Percentiles rank a stretch among this genome's conserved stretches.
Conservation (phyloP, 1,140 invertebrate genomes). For the Doryteuthis pealeii region DNA sequence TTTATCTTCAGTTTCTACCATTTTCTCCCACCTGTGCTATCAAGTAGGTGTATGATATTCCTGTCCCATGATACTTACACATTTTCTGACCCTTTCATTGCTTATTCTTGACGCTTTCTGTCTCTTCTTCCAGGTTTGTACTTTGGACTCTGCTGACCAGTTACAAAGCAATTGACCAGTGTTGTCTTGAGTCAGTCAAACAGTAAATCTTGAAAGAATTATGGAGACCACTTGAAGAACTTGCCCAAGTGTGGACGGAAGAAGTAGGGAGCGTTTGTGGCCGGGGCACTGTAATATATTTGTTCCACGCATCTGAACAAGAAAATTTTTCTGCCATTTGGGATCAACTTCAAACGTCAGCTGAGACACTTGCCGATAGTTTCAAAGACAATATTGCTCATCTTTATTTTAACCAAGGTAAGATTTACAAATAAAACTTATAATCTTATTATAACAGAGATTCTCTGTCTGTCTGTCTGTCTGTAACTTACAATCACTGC, state of each 20-base stretch:
- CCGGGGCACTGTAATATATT: not conserved
- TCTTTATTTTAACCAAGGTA: constrained; percentile 5
- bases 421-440: not conserved
- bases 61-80: too few species aligned
- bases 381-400: constrained; percentile 1
- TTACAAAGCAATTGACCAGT: not conserved
- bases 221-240: not conserved
- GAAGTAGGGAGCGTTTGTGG: not conserved
- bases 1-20: too few species aligned
- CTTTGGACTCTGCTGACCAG: constrained; percentile 1
- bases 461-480: too few species aligned
- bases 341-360: constrained; percentile 1
- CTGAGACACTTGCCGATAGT: not conserved
- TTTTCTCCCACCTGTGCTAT: too few species aligned
- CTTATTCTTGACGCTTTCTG: not conserved
- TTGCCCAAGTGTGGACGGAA: not conserved
- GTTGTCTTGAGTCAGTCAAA: not conserved
- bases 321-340: not conserved
- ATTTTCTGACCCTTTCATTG: too few species aligned
- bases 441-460: too few species aligned
- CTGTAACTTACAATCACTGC: too few species aligned
- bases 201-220: not conserved
- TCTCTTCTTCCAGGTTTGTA: not conserved
- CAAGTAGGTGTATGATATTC: too few species aligned
- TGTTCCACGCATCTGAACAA: not conserved